These are phyloP conservation scores for Remorina albescens DNA, from an alignment of 2,797 vertebrate genomes.

Conservation along the genomic window DNA sequence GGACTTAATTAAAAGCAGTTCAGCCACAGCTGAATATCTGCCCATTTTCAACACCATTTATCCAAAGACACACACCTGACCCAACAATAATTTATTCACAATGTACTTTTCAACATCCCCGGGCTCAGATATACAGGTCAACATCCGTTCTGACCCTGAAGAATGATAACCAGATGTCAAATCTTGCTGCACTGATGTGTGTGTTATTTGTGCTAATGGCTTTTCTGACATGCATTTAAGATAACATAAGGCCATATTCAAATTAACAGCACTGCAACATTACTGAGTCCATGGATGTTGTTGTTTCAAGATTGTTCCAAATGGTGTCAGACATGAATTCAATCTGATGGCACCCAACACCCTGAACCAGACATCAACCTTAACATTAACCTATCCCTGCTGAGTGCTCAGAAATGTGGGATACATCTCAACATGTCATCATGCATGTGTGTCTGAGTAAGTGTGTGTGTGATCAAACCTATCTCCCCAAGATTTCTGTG, in stretches of 20 bases:
- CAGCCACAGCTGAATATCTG: conserved; percentile 10
- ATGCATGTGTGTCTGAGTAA: neutral
- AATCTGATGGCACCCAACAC: neutral
- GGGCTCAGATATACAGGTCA: conserved; percentile 43
- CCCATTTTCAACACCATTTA: conserved; percentile 11
- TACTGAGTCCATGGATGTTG: neutral
- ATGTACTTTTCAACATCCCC: conserved; percentile 33
- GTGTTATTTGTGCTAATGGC: conserved; percentile 6
- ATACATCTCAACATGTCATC: neutral
- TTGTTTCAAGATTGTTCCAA: no score
- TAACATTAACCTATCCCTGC: no score
- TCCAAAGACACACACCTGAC: conserved; percentile 32
- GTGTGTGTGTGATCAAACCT: neutral
- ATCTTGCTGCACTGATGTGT: conserved; percentile 31
- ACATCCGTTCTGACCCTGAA: conserved; percentile 38
- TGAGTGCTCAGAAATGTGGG: neutral
- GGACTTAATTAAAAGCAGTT: conserved; percentile 41
- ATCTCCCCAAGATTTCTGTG: neutral
- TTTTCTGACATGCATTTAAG: conserved; percentile 40
- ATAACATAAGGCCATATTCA: conserved; percentile 10
- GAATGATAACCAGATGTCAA: conserved; percentile 41
- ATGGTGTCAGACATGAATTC: neutral
- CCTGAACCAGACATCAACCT: neutral
- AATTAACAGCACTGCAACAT: neutral
- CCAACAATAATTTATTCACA: conserved; percentile 25